A percentile compares a stretch with the other conserved stretches of the same genome.
Evolutionary conservation across 2,113 vertebrate species (phyloP).

Genomic region (Tiliqua scincoides): DNA sequence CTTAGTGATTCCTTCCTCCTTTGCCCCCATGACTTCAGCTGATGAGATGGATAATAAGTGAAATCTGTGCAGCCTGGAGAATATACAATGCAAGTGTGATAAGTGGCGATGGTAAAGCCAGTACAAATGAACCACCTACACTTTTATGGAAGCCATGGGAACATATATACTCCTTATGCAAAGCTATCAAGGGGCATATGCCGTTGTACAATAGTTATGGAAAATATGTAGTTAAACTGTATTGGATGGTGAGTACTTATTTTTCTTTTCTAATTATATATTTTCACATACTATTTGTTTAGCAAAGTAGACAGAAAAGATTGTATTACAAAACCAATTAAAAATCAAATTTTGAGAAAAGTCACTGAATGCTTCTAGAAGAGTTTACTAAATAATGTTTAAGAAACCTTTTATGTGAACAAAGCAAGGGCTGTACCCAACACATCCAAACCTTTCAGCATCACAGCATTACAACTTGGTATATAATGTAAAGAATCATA

Average conservation of each 20-base stretch:
- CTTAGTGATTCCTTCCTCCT: background rate
- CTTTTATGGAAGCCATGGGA: constrained; percentile 91
- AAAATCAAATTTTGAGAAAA: background rate
- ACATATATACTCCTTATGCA: constrained; percentile 92
- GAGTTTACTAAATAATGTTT: background rate
- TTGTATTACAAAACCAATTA: background rate
- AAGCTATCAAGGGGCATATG: constrained; percentile 79
- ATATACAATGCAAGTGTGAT: constrained; percentile 66
- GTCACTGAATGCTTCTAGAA: background rate
- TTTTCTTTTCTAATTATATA: background rate
- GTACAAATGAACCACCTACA: constrained; percentile 37
- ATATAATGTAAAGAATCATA: background rate
- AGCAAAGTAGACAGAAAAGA: background rate
- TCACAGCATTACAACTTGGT: background rate
- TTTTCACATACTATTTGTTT: background rate
- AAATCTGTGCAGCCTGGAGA: constrained; percentile 86
- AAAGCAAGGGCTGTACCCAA: background rate
- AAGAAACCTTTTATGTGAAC: background rate
- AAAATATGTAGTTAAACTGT: constrained; percentile 91
- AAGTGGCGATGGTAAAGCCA: constrained; percentile 54
- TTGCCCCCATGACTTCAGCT: constrained; percentile 74
- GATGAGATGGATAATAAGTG: constrained; percentile 92
- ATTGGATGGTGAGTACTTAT: constrained; percentile 90
- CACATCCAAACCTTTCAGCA: background rate
- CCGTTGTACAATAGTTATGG: constrained; percentile 90